Base-by-base conservation (phyloP, 2,888 invertebrate genomes). In the Neria commutata region DNA sequence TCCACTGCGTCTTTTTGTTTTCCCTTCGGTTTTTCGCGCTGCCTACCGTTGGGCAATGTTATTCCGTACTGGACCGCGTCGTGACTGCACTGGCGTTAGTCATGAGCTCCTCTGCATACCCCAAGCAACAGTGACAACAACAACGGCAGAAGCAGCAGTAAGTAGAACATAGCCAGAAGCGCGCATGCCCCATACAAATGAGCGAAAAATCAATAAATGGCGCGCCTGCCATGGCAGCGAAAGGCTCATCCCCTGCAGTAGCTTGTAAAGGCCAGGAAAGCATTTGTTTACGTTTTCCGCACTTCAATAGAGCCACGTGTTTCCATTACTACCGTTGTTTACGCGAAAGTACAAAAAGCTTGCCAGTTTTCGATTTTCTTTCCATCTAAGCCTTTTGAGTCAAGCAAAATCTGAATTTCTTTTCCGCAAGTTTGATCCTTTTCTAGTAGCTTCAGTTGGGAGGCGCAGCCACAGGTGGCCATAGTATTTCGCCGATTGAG, bases 121-220 rank as follows among this genome's bases (percentile, higher is more conserved):
- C n/a, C n/a, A n/a, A n/a, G n/a, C n/a, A n/a, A n/a, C n/a, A n/a
- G n/a, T n/a, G n/a, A n/a, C n/a, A n/a, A n/a, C 37, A 14, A 5
- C 21, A 6, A 42, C 5, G 17, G 19, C 29, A 29, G 29, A 29
- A 11, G 11, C 6, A 29, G 11, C 6, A 29, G 11, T 29, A 29
- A 29, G 29, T 11, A 37, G 16, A 17, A 42, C 19, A 42, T 17
- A 42, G 21, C 19, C 42, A 21, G 42, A 42, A 42, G 17, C 21
- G 42, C 42, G 42, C 42, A 42, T 42, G 42, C 14, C 19, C 21
- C 14, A 42, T 21, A 19, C 4, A 6, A 8, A 6, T 4, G 42
- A 3, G 42, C 3, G 23, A 42, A 40, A 40, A 53, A 53, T 53
- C 52, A 26, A 53, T 53, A 53, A 42, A 50, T 51, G 37, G 5